These are phyloP conservation scores for Asarcornis scutulata DNA, from an alignment of 2,113 vertebrate species.

Conservation along the genomic window DNA sequence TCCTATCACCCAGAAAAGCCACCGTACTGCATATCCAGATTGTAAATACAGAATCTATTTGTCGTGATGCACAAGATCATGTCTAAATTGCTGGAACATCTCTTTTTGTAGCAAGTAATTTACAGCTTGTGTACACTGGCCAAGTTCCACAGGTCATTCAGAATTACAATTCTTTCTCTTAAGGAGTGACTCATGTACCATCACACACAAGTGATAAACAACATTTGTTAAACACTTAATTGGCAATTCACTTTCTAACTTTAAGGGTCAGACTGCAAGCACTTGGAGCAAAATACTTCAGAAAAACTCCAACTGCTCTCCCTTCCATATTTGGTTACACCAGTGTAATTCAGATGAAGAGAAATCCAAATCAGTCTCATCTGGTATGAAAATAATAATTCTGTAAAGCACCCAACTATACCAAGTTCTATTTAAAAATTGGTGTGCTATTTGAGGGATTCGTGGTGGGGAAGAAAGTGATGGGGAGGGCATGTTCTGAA, in stretches of 20 bases:
- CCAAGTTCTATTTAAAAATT: not conserved
- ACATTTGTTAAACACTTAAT: not conserved
- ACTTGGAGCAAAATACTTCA: conserved; percentile 9
- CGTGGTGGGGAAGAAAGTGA: not conserved
- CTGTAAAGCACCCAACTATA: not conserved
- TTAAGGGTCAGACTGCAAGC: not conserved
- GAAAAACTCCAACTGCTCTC: not conserved
- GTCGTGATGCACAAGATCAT: not conserved
- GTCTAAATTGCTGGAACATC: not conserved
- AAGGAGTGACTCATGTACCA: not conserved
- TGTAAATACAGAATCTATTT: not conserved
- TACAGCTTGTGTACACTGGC: not conserved
- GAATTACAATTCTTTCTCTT: conserved; percentile 19
- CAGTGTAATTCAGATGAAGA: not conserved
- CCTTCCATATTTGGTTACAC: not conserved
- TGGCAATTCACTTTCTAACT: conserved; percentile 29
- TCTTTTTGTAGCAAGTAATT: not conserved
- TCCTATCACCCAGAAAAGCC: not conserved
- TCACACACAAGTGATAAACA: not conserved
- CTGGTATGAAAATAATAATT: not conserved
- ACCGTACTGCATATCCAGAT: not conserved
- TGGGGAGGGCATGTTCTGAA: not conserved
- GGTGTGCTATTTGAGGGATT: not conserved
- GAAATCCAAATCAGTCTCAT: not conserved
- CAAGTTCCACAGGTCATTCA: conserved; percentile 5